Conservation (phyloP, 2,888 invertebrate species). For the Lydus trimaculatus region DNA sequence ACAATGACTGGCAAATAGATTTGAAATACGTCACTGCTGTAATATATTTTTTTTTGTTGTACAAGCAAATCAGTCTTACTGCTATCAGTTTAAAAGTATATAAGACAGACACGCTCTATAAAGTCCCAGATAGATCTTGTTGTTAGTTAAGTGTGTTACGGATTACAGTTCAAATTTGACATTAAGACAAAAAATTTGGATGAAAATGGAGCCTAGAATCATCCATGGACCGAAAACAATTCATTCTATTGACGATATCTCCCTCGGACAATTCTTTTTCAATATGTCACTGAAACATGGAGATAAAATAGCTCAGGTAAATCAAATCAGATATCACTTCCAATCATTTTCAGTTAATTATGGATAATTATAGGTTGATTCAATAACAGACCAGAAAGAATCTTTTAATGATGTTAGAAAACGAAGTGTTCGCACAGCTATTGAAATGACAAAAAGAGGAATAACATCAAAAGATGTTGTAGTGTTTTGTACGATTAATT, state of each 20-base stretch:
- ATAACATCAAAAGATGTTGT: slow-evolving; percentile 60
- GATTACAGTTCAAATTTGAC: no score
- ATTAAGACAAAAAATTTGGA: no score
- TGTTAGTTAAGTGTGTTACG: no score
- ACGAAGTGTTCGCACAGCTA: slow-evolving; percentile 60
- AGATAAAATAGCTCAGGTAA: background rate
- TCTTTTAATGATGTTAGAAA: slow-evolving; percentile 33
- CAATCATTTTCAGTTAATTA: slow-evolving; percentile 1
- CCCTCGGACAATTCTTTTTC: background rate
- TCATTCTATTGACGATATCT: background rate
- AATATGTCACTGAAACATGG: background rate
- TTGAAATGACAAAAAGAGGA: slow-evolving; percentile 56
- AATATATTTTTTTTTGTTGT: no score
- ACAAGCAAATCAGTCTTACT: no score
- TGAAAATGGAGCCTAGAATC: background rate
- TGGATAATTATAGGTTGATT: slow-evolving; percentile 28
- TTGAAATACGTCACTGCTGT: no score
- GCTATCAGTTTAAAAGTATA: no score
- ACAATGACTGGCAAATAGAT: no score
- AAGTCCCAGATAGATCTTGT: no score
- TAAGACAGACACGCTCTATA: no score
- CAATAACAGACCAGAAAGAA: slow-evolving; percentile 19
- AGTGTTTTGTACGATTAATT: slow-evolving; percentile 61
- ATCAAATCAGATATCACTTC: background rate
- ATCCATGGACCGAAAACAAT: background rate